Evolutionary conservation across 2,797 vertebrate genomes (phyloP).

Genomic region (Pseudocheirus occidentalis): DNA sequence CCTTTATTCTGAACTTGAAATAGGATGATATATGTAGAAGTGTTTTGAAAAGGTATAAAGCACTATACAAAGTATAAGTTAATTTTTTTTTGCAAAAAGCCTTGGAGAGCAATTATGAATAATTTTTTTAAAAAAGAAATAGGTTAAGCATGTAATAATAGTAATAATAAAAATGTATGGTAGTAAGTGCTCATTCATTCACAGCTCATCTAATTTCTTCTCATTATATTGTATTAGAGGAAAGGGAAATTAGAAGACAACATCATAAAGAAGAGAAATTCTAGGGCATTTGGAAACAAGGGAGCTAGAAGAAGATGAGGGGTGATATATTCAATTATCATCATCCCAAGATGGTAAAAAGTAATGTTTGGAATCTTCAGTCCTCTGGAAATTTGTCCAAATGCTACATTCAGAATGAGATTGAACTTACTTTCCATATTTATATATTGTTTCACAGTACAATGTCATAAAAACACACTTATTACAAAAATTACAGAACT

Average conservation of each 20-base stretch:
- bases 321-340: slow-evolving; percentile 12
- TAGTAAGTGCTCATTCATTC: background rate
- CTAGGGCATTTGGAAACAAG: background rate
- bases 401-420: background rate
- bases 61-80: too few relatives aligned
- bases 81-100: background rate
- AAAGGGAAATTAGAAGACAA: background rate
- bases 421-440: background rate
- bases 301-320: background rate
- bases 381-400: slow-evolving; percentile 21
- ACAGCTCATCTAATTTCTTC: background rate
- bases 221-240: background rate
- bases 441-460: background rate
- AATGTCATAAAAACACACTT: background rate
- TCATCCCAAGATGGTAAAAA: background rate
- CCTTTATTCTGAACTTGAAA: background rate
- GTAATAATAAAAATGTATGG: background rate
- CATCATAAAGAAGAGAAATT: background rate
- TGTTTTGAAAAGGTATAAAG: too few relatives aligned
- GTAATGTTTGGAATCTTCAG: background rate
- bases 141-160: background rate
- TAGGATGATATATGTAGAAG: background rate
- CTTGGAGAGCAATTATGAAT: background rate
- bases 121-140: background rate
- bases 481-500: background rate